These are phyloP conservation scores for Neocrepidodera transversa DNA, from an alignment of 2,888 invertebrate genomes.

Conservation along the genomic window DNA sequence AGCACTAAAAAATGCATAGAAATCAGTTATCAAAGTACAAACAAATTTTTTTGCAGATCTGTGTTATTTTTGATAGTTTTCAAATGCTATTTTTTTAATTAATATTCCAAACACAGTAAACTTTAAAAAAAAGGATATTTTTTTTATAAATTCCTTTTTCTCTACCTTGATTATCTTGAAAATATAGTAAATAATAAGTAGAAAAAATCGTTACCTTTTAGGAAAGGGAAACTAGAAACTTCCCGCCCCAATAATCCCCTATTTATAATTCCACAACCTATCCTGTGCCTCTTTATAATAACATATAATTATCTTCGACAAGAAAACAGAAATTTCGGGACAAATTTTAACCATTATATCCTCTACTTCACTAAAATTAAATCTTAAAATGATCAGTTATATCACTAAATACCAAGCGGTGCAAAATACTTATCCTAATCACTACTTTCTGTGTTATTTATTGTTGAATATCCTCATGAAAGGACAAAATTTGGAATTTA, in stretches of 20 bases:
- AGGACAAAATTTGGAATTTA: not conserved
- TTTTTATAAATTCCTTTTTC: no score
- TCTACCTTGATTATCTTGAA: no score
- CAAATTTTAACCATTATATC: constrained; percentile 18
- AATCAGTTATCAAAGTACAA: no score
- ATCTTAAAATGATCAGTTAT: constrained; percentile 1
- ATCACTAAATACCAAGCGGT: not conserved
- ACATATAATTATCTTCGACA: constrained; percentile 12
- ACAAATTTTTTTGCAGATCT: no score
- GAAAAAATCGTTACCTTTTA: no score
- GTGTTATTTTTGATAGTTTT: no score
- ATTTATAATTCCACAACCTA: constrained; percentile 3
- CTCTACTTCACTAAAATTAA: constrained; percentile 9
- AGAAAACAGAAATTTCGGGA: constrained; percentile 8
- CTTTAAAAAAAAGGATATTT: no score
- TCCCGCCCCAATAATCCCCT: constrained; percentile 7
- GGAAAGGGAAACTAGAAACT: not conserved
- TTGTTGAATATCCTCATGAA: not conserved
- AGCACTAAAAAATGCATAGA: no score
- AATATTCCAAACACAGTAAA: no score
- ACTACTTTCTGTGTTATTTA: not conserved
- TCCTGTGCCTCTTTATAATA: constrained; percentile 8
- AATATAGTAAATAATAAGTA: no score
- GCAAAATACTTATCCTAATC: not conserved
- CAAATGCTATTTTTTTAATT: no score